Percentiles rank a stretch among this genome's conserved stretches.
These are phyloP conservation scores for Blennius ocellaris DNA, from an alignment of 2,113 vertebrate species.

Conservation along the genomic window DNA sequence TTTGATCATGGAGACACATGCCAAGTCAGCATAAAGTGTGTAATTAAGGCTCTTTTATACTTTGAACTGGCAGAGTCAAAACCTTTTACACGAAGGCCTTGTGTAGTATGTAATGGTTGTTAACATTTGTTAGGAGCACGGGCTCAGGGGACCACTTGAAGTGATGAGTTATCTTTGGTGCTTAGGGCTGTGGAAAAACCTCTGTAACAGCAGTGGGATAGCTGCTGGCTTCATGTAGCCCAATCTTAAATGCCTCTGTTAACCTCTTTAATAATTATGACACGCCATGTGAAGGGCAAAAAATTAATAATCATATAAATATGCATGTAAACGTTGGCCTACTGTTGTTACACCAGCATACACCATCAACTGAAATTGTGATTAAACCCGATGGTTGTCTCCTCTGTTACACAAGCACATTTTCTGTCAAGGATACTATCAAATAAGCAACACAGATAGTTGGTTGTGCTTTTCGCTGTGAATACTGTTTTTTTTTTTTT, in stretches of 20 bases:
- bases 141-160: constrained; percentile 45
- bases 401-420: neutral
- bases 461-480: neutral
- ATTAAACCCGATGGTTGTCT: neutral
- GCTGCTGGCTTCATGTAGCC: constrained; percentile 17
- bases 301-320: neutral
- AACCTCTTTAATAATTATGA: constrained; percentile 9
- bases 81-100: constrained; percentile 12
- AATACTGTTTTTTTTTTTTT: too few relatives aligned
- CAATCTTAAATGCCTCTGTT: constrained; percentile 4
- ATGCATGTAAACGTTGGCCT: neutral
- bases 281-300: constrained; percentile 4
- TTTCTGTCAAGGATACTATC: constrained; percentile 2
- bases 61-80: constrained; percentile 13
- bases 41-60: constrained; percentile 34
- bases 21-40: constrained; percentile 13
- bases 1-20: constrained; percentile 38
- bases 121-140: constrained; percentile 48
- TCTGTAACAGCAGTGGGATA: constrained; percentile 3
- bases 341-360: constrained; percentile 28
- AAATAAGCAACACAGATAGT: neutral
- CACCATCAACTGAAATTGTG: neutral
- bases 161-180: constrained; percentile 27
- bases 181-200: constrained; percentile 35
- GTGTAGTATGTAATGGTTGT: constrained; percentile 19